A percentile compares a stretch with the other conserved stretches of the same genome.
phyloP scores from a whole-genome alignment of 2,888 invertebrate species.

The Tachina lurida region DNA sequence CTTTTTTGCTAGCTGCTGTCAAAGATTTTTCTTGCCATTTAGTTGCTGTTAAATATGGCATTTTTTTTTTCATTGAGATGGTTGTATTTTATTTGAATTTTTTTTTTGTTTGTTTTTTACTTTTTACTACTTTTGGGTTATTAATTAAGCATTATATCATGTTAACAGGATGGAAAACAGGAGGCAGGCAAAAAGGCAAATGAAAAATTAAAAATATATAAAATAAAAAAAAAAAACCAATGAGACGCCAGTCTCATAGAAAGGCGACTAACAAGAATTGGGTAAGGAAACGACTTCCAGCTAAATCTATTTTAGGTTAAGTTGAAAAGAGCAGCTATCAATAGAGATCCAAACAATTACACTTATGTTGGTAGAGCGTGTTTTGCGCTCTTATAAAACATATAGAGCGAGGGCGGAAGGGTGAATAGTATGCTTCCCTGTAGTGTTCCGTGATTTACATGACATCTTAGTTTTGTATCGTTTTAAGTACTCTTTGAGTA shows the following conservation, averaged over 20 bases:
- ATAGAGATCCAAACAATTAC: too few species aligned
- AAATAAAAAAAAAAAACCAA: constrained; percentile 4
- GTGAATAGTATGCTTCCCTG: too few species aligned
- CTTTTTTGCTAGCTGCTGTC: not conserved
- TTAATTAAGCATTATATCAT: constrained; percentile 67
- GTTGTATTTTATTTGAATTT: constrained; percentile 10
- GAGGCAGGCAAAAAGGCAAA: not conserved
- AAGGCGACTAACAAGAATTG: not conserved
- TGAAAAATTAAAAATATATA: not conserved
- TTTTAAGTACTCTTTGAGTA: too few species aligned
- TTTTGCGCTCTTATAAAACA: too few species aligned
- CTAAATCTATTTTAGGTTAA: too few species aligned
- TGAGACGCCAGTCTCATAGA: not conserved
- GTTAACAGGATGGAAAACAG: constrained; percentile 7
- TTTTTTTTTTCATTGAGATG: constrained; percentile 3
- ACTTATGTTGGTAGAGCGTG: too few species aligned
- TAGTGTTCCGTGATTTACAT: too few species aligned
- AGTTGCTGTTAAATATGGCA: constrained; percentile 15
- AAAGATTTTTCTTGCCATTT: constrained; percentile 23
- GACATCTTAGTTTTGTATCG: too few species aligned
- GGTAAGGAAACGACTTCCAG: not conserved
- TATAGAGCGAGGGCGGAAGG: too few species aligned
- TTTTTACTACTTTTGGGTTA: constrained; percentile 28
- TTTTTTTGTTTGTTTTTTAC: constrained; percentile 26
- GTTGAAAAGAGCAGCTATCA: too few species aligned